phyloP scores from a whole-genome alignment of 2,888 invertebrate species.

The Agrotis exclamationis region DNA sequence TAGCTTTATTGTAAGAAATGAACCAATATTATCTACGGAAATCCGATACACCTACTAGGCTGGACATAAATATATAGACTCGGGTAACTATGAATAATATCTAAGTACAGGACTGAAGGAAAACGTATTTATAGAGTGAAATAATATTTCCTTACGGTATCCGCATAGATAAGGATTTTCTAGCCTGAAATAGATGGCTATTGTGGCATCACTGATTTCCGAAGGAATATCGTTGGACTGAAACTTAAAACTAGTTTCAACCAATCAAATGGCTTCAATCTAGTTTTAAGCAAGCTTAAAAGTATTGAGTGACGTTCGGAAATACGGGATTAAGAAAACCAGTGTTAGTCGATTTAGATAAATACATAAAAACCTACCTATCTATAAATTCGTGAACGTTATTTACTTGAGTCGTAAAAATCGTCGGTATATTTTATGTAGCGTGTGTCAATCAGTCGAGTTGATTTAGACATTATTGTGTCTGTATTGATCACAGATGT shows the following conservation, averaged over 20 bases:
- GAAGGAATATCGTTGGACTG: neutral
- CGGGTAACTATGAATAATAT: neutral
- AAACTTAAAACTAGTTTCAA: too few species aligned
- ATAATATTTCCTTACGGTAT: neutral
- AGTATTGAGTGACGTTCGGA: too few species aligned
- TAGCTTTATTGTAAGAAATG: neutral
- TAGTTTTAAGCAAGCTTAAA: too few species aligned
- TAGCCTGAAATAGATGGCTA: neutral
- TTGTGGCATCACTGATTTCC: neutral
- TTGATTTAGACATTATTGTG: slow-evolving; percentile 33
- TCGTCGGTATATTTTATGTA: slow-evolving; percentile 10
- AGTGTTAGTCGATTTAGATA: slow-evolving; percentile 12
- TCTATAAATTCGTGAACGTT: slow-evolving; percentile 15
- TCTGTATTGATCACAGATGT: slow-evolving; percentile 49
- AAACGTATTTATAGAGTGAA: neutral
- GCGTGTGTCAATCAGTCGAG: slow-evolving; percentile 19
- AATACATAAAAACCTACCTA: slow-evolving; percentile 4
- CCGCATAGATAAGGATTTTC: neutral
- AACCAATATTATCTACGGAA: neutral
- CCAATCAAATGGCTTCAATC: too few species aligned
- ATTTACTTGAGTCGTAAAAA: slow-evolving; percentile 45
- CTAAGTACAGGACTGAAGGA: neutral
- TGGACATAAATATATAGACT: slow-evolving; percentile 6
- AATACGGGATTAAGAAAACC: too few species aligned
- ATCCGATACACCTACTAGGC: neutral